A percentile compares a stretch with the other conserved stretches of the same genome.
Evolutionary conservation across 1,140 invertebrate species (phyloP).

Genomic region (Drosophila equinoxialis): DNA sequence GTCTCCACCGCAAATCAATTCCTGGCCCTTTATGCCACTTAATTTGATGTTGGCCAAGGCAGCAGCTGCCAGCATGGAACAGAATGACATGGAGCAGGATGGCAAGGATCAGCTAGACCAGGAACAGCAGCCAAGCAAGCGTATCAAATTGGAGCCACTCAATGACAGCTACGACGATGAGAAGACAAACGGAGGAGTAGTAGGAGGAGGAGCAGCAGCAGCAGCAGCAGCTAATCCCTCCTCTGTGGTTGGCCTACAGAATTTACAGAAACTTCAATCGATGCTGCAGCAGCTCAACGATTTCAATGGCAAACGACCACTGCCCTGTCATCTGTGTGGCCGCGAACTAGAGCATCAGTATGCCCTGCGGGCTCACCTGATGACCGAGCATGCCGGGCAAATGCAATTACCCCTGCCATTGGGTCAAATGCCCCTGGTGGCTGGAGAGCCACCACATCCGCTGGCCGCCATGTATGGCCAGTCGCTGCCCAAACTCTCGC

Average conservation of each 20-base stretch:
- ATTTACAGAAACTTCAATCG: conserved; percentile 93
- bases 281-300: conserved; percentile 96
- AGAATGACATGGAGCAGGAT: conserved; percentile 13
- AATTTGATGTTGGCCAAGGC: conserved; percentile 86
- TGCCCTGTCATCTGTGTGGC: conserved; percentile 85
- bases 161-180: conserved; percentile 41
- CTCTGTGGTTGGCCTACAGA: conserved; percentile 82
- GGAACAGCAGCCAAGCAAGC: conserved; percentile 55
- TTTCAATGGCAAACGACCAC: conserved; percentile 86
- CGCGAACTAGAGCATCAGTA: conserved; percentile 86
- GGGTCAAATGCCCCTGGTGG: conserved; percentile 21
- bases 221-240: neutral
- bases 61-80: conserved; percentile 37
- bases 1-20: conserved; percentile 70
- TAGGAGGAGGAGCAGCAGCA: neutral
- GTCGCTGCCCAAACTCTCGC: conserved; percentile 59
- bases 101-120: conserved; percentile 4
- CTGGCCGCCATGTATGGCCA: conserved; percentile 37
- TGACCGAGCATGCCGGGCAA: conserved; percentile 84
- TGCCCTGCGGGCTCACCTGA: conserved; percentile 85
- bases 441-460: conserved; percentile 27
- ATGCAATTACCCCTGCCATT: conserved; percentile 43
- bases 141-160: conserved; percentile 71
- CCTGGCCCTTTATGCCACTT: conserved; percentile 85
- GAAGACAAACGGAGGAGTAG: conserved; percentile 24